A percentile compares a stretch with the other conserved stretches of the same genome.
Evolutionary conservation across 2,888 invertebrate genomes (phyloP).

Genomic region (Candidula unifasciata): DNA sequence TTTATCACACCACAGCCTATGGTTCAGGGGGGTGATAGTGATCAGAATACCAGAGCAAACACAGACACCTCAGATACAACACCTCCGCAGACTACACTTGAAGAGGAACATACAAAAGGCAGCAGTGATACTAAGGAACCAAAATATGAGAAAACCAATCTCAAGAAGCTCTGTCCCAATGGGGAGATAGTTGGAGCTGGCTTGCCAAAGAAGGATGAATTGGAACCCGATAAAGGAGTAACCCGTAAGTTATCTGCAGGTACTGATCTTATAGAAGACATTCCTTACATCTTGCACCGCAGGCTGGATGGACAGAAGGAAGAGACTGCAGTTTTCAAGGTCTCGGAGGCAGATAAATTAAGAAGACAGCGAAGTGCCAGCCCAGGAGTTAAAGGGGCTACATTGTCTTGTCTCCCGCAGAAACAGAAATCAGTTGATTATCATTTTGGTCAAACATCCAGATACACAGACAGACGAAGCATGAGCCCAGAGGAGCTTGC

Average conservation of each 20-base stretch:
- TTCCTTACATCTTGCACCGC: constrained; percentile 75
- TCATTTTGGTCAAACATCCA: neutral
- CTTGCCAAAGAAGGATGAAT: constrained; percentile 18
- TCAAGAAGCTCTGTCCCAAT: constrained; percentile 32
- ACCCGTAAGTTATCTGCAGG: constrained; percentile 47
- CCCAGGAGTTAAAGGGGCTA: constrained; percentile 5
- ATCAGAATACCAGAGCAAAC: constrained; percentile 25
- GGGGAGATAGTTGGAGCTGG: constrained; percentile 44
- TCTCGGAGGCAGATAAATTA: constrained; percentile 43
- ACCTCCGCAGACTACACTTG: neutral
- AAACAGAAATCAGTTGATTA: constrained; percentile 2
- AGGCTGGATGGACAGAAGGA: constrained; percentile 58
- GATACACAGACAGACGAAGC: neutral
- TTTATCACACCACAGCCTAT: neutral
- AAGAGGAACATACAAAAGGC: neutral
- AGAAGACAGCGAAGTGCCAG: constrained; percentile 36
- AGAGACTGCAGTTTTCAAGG: constrained; percentile 55
- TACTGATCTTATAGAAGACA: constrained; percentile 73
- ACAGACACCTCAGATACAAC: neutral
- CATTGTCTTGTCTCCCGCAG: neutral
- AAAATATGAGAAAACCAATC: constrained; percentile 22
- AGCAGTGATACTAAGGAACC: neutral
- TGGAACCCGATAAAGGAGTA: constrained; percentile 15
- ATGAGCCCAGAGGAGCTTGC: constrained; percentile 17
- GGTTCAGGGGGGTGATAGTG: neutral